Conservation (phyloP, 2,888 invertebrate species). For the Dugesia japonica region DNA sequence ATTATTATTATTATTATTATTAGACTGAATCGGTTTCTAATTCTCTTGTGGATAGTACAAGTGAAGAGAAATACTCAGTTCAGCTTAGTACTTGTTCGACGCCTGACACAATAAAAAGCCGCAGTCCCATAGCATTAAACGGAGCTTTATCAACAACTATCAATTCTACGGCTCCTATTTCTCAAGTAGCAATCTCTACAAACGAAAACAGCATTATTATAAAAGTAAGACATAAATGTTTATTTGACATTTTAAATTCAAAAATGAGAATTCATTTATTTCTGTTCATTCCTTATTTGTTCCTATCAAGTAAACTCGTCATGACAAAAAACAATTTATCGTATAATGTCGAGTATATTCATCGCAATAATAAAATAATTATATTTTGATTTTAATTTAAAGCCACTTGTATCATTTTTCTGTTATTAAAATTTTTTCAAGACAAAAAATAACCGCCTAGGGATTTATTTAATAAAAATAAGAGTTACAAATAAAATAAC, state of each 20-base stretch:
- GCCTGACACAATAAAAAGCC: neutral
- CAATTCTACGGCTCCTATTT: neutral
- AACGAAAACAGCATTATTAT: neutral
- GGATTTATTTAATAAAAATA: no score
- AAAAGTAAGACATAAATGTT: no score
- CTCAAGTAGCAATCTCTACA: neutral
- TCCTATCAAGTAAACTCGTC: no score
- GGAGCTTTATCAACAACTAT: neutral
- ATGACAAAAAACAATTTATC: no score
- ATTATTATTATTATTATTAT: no score
- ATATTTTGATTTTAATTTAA: neutral
- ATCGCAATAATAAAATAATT: neutral
- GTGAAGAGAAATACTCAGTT: neutral
- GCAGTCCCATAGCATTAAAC: neutral
- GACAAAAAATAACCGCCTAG: no score
- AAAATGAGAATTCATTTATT: no score
- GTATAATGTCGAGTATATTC: neutral
- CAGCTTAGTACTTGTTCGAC: neutral
- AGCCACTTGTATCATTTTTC: neutral
- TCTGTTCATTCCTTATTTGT: no score
- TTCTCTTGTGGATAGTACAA: neutral
- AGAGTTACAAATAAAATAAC: no score
- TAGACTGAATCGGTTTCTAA: slow-evolving; percentile 4
- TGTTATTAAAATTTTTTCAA: no score
- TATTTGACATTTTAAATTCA: no score